Conservation (phyloP, 2,888 invertebrate species). For the Lepidonotus clava region DNA sequence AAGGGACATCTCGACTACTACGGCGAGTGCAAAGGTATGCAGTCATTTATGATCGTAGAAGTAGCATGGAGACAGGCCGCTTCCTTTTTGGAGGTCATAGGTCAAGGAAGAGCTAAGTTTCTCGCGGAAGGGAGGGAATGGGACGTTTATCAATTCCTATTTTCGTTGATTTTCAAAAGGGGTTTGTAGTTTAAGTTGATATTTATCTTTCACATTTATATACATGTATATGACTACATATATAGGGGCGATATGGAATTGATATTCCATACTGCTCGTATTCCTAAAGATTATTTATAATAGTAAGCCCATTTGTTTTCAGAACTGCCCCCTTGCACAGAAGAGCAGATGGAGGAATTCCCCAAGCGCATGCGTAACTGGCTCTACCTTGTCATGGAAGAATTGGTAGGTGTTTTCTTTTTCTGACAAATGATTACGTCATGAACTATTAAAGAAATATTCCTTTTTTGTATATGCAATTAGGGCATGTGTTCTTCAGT, state of each 20-base stretch:
- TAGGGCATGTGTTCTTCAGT: no score
- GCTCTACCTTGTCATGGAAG: conserved; percentile 98
- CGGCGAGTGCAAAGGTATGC: conserved; percentile 83
- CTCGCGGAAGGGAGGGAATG: no score
- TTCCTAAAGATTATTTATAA: background rate
- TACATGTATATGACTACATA: no score
- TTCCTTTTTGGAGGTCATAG: no score
- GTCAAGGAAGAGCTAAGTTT: no score
- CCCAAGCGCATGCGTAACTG: conserved; percentile 98
- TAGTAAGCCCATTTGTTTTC: background rate
- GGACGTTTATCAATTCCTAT: no score
- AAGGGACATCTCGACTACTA: conserved; percentile 94
- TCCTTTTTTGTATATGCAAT: background rate
- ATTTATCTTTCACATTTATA: no score
- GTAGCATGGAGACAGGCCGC: no score
- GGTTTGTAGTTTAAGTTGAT: no score
- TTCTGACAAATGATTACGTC: background rate
- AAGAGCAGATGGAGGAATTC: conserved; percentile 95
- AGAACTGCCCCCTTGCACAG: conserved; percentile 83
- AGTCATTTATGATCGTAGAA: no score
- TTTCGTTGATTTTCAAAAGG: no score
- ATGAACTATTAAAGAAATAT: background rate
- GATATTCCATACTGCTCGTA: no score
- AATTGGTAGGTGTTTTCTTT: conserved; percentile 84
- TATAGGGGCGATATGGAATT: background rate